phyloP scores from a whole-genome alignment of 2,113 vertebrate genomes.

The Nettapus auritus region DNA sequence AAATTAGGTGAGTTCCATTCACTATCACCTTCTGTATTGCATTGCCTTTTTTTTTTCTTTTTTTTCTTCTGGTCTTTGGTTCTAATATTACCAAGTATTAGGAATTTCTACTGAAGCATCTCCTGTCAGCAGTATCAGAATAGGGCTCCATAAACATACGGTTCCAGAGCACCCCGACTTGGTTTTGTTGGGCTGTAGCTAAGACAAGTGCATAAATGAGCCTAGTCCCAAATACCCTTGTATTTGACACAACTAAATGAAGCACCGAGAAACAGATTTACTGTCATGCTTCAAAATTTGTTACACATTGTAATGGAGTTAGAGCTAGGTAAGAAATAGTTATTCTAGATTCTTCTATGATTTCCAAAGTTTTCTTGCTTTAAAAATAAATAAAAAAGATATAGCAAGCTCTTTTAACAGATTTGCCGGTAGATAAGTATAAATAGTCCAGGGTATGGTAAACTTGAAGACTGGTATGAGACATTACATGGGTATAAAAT shows the following conservation, averaged over 20 bases:
- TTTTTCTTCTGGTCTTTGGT: neutral
- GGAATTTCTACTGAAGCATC: neutral
- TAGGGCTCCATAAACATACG: neutral
- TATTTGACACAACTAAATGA: neutral
- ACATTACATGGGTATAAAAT: neutral
- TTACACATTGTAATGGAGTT: neutral
- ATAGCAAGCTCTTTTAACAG: neutral
- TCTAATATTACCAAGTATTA: neutral
- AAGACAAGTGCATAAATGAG: neutral
- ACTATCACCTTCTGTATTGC: neutral
- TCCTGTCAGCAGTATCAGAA: neutral
- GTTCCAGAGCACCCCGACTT: neutral
- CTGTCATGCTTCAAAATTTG: neutral
- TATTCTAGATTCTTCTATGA: neutral
- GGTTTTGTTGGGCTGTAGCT: neutral
- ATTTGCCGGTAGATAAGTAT: neutral
- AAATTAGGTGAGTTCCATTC: neutral
- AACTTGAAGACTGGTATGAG: neutral
- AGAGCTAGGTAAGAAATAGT: neutral
- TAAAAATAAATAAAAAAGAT: neutral
- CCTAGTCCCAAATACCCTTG: neutral
- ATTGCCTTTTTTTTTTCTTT: neutral
- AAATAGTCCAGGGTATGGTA: neutral
- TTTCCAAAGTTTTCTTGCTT: neutral
- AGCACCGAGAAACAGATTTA: conserved; percentile 4